Conservation (phyloP, 2,113 vertebrate species). For the Oncorhynchus mykiss region DNA sequence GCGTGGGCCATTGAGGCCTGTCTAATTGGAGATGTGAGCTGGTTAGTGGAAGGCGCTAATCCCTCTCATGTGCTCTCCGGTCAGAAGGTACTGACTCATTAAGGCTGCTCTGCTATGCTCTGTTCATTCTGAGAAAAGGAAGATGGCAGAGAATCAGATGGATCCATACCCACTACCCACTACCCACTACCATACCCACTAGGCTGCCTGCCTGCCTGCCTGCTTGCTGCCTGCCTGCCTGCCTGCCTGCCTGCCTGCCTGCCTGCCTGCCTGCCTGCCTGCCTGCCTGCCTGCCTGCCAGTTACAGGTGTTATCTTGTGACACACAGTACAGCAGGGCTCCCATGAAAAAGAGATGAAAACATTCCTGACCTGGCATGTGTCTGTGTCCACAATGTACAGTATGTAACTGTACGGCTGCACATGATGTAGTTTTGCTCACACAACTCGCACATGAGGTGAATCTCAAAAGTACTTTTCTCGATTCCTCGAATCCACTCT, state of each 20-base stretch:
- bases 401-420: too few relatives aligned
- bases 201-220: too few relatives aligned
- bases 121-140: slow-evolving; percentile 57
- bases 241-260: too few relatives aligned
- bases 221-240: slow-evolving; percentile 36
- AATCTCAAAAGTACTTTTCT: too few relatives aligned
- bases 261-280: too few relatives aligned
- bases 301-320: slow-evolving; percentile 44
- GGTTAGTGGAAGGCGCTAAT: slow-evolving; percentile 75
- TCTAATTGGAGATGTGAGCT: slow-evolving; percentile 75
- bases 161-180: slow-evolving; percentile 31
- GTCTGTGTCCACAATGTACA: too few relatives aligned
- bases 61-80: slow-evolving; percentile 75
- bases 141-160: slow-evolving; percentile 46
- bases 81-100: slow-evolving; percentile 76
- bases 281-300: slow-evolving; percentile 24
- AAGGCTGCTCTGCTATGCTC: slow-evolving; percentile 64
- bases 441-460: neutral
- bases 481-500: too few relatives aligned
- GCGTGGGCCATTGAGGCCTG: slow-evolving; percentile 48
- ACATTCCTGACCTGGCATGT: too few relatives aligned
- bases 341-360: too few relatives aligned
- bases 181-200: slow-evolving; percentile 32
- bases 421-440: neutral
- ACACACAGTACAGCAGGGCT: neutral